These are phyloP conservation scores for Dipodomys stephensi DNA, from an alignment of 2,113 vertebrate species.

Conservation along the genomic window DNA sequence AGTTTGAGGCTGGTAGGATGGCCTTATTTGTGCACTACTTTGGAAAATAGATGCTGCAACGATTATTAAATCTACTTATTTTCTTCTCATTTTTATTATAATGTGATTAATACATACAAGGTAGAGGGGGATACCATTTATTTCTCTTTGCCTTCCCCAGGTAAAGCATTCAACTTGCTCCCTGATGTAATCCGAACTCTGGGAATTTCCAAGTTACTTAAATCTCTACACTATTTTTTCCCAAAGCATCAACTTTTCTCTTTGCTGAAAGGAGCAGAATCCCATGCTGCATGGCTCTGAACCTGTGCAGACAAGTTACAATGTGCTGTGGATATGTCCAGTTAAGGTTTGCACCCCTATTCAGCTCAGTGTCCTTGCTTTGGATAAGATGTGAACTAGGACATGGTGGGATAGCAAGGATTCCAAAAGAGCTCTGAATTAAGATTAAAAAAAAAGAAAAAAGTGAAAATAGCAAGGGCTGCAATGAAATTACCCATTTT, in stretches of 20 bases:
- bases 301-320: neutral
- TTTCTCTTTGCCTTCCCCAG: neutral
- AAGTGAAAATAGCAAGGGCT: constrained; percentile 40
- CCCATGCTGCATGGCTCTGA: neutral
- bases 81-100: constrained; percentile 62
- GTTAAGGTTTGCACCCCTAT: neutral
- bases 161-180: constrained; percentile 36
- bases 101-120: neutral
- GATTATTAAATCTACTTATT: constrained; percentile 36
- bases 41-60: constrained; percentile 35
- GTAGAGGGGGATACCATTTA: neutral
- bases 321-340: neutral
- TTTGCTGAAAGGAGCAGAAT: constrained; percentile 4
- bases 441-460: neutral
- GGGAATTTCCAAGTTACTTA: constrained; percentile 42
- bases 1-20: constrained; percentile 8
- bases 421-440: constrained; percentile 24
- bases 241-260: constrained; percentile 28
- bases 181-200: constrained; percentile 34
- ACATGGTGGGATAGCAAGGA: neutral
- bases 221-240: neutral
- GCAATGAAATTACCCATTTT: neutral
- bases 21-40: constrained; percentile 29
- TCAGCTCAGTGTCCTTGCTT: neutral
- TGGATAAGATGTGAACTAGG: neutral